Conservation (phyloP, 2,113 vertebrate genomes). For the Chaetorhynchus papuensis region DNA sequence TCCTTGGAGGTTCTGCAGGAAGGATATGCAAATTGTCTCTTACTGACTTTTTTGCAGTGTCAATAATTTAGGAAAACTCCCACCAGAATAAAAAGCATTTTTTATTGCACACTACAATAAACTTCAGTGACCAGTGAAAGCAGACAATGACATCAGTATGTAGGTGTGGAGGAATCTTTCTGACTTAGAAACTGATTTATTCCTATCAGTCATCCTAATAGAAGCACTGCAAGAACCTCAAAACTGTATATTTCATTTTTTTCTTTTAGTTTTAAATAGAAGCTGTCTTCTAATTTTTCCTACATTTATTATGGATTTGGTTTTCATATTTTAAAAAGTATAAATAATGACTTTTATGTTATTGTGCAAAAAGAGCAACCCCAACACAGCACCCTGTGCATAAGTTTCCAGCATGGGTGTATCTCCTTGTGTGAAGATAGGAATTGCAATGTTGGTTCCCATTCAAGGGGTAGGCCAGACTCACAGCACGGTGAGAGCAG, state of each 20-base stretch:
- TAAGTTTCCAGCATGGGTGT: background rate
- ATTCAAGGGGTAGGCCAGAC: background rate
- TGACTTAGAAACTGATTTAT: background rate
- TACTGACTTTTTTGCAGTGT: background rate
- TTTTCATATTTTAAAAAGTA: background rate
- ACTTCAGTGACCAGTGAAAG: background rate
- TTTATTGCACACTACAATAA: background rate
- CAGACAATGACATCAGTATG: background rate
- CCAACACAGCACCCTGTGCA: rapidly evolving
- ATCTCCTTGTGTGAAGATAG: background rate
- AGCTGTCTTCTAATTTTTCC: background rate
- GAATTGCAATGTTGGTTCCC: background rate
- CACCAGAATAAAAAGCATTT: background rate
- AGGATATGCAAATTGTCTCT: background rate
- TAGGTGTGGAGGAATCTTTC: background rate
- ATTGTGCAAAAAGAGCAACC: background rate
- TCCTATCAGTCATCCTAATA: background rate
- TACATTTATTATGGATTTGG: background rate
- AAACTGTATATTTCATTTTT: background rate
- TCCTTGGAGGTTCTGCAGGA: background rate
- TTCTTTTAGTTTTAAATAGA: background rate
- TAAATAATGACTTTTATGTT: background rate
- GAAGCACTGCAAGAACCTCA: background rate
- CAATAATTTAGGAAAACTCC: background rate
- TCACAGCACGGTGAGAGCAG: background rate